A percentile compares a stretch with the other conserved stretches of the same genome.
Evolutionary conservation across 2,113 vertebrate species (phyloP).

Genomic region (Poecile atricapillus): DNA sequence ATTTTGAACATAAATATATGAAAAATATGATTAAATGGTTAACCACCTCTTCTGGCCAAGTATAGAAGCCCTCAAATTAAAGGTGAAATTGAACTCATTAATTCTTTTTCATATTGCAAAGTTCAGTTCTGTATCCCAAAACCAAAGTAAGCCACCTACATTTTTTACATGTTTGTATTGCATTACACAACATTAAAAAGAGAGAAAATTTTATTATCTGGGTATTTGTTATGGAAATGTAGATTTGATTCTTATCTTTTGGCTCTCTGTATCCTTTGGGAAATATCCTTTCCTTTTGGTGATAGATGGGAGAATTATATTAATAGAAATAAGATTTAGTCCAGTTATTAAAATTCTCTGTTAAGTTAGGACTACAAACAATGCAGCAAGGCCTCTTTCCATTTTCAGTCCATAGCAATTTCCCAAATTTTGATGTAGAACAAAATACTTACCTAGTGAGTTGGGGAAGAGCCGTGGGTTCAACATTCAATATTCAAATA

Average conservation of each 20-base stretch:
- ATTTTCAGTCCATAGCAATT: not conserved
- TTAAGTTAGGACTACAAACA: not conserved
- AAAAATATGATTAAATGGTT: not conserved
- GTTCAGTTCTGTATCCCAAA: slow-evolving; percentile 24
- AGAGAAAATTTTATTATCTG: not conserved
- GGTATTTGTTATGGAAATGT: slow-evolving; percentile 17
- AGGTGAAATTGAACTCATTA: slow-evolving; percentile 37
- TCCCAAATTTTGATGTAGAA: not conserved
- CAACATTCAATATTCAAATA: not conserved
- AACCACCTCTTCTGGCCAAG: not conserved
- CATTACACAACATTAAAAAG: not conserved
- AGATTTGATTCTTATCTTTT: not conserved
- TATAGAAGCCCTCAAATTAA: not conserved
- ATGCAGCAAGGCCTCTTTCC: not conserved
- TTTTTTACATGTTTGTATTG: slow-evolving; percentile 23
- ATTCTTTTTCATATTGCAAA: slow-evolving; percentile 18
- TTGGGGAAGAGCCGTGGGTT: fast-evolving
- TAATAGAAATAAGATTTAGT: not conserved
- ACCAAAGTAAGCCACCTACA: slow-evolving; percentile 41
- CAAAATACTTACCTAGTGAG: not conserved
- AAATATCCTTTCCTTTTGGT: not conserved
- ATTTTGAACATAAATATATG: not conserved
- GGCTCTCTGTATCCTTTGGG: not conserved
- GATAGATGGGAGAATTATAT: not conserved
- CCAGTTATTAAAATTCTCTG: not conserved